Percentiles rank a stretch among this genome's conserved stretches.
phyloP scores from a whole-genome alignment of 2,888 invertebrate species.

The Platycnemis pennipes region DNA sequence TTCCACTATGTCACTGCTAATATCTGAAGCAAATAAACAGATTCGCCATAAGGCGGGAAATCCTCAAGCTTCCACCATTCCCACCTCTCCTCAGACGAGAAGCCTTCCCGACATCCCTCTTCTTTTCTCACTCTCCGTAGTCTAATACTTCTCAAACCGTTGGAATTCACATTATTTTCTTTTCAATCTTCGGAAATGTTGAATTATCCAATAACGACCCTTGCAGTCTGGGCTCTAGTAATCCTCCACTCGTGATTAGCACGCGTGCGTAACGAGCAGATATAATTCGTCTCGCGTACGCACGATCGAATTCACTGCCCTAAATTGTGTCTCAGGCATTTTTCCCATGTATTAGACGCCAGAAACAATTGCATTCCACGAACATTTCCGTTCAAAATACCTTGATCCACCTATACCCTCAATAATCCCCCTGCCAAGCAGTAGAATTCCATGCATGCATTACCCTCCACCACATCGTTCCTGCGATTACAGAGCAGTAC shows the following conservation, averaged over 20 bases:
- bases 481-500: no score
- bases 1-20: not conserved
- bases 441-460: no score
- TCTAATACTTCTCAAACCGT: not conserved
- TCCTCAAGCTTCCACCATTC: not conserved
- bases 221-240: not conserved
- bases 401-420: no score
- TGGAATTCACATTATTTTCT: not conserved
- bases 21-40: not conserved
- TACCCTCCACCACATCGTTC: no score
- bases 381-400: no score
- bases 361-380: no score
- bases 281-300: no score
- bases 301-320: no score
- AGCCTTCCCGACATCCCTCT: not conserved
- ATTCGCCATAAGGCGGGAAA: not conserved
- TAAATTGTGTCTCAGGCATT: no score
- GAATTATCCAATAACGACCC: not conserved
- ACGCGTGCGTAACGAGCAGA: no score
- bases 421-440: no score
- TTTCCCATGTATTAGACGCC: no score
- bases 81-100: not conserved
- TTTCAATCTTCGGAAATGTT: not conserved
- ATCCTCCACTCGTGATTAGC: not conserved
- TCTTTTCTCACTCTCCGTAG: not conserved